Evolutionary conservation across 2,113 vertebrate species (phyloP).

Genomic region (Isichthys henryi): DNA sequence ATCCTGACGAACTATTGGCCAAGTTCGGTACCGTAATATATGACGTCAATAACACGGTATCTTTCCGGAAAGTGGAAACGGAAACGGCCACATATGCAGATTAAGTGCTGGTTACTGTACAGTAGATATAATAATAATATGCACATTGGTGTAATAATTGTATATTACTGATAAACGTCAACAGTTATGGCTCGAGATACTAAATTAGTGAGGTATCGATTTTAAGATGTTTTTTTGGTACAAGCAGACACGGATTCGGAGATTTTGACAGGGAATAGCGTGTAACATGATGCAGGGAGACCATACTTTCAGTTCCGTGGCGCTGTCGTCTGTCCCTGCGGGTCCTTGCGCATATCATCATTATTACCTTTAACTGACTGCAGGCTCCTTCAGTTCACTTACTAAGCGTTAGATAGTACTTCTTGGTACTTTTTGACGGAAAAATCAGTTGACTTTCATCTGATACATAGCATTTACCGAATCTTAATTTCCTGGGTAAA

Average conservation of each 20-base stretch:
- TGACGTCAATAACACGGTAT: neutral
- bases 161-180: neutral
- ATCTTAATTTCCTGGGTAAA: neutral
- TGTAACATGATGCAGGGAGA: neutral
- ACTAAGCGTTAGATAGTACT: neutral
- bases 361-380: neutral
- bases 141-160: neutral
- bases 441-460: neutral
- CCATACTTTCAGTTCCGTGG: neutral
- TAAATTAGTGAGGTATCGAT: neutral
- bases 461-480: neutral
- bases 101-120: neutral
- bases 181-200: neutral
- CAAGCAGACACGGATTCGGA: neutral
- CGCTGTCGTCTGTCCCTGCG: neutral
- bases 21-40: neutral
- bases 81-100: neutral
- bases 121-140: too few species aligned
- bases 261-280: neutral
- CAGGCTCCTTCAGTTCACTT: neutral
- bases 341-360: neutral
- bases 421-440: neutral
- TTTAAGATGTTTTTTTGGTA: neutral
- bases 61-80: neutral
- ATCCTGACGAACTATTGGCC: constrained; percentile 21